phyloP scores from a whole-genome alignment of 2,113 vertebrate genomes.

The Gorsachius goisagi region DNA sequence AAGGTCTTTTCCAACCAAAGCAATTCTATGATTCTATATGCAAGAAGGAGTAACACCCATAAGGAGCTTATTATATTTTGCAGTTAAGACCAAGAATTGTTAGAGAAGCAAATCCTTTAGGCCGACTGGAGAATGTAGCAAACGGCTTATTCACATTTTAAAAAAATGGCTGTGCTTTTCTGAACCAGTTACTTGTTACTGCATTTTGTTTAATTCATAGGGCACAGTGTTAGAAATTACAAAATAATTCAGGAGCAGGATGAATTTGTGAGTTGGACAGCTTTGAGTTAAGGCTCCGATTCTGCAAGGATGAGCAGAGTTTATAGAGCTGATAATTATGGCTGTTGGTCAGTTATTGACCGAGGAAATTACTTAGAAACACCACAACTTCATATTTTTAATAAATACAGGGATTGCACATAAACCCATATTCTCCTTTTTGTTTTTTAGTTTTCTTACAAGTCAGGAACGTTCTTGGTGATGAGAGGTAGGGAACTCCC shows the following conservation, averaged over 20 bases:
- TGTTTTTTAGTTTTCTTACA: background rate
- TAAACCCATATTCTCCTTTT: background rate
- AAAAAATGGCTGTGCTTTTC: background rate
- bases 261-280: background rate
- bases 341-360: background rate
- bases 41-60: background rate
- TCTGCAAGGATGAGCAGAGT: background rate
- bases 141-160: background rate
- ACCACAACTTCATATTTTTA: rapidly evolving
- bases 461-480: background rate
- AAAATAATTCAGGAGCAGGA: background rate
- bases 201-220: background rate
- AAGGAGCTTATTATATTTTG: background rate
- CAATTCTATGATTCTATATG: background rate
- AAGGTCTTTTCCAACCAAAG: too few species aligned
- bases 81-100: background rate
- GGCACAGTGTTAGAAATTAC: background rate
- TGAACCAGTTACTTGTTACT: background rate
- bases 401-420: background rate
- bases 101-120: background rate
- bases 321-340: background rate
- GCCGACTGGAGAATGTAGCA: background rate
- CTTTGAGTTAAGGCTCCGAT: background rate
- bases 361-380: background rate
- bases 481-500: background rate